Evolutionary conservation across 1,140 invertebrate species (phyloP).

Genomic region (Zaprionus kolodkinae): DNA sequence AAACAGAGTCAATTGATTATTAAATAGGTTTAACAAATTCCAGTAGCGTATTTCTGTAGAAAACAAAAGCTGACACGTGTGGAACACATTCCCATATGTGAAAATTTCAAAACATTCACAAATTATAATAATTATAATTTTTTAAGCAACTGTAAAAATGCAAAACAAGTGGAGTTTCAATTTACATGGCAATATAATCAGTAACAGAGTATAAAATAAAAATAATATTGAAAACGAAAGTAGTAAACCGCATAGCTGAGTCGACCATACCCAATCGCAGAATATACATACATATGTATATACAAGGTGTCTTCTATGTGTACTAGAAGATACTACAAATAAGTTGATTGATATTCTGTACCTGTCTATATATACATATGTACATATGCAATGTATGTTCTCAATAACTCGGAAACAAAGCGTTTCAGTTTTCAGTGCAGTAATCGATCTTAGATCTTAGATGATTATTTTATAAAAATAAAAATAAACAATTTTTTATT

Average conservation of each 20-base stretch:
- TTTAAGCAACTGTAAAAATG: background rate
- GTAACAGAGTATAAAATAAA: background rate
- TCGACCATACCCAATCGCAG: background rate
- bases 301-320: background rate
- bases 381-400: constrained; percentile 13
- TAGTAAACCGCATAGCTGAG: background rate
- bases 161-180: background rate
- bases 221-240: background rate
- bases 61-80: too few relatives aligned
- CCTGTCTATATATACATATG: background rate
- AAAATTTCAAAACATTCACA: background rate
- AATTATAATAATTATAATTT: constrained; percentile 2
- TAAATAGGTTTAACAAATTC: background rate
- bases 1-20: background rate
- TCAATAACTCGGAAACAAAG: background rate
- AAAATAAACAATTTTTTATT: constrained; percentile 39
- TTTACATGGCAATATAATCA: background rate
- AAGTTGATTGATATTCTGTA: constrained; percentile 30
- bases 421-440: background rate
- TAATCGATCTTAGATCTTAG: constrained; percentile 1
- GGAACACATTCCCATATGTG: background rate
- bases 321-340: background rate
- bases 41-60: background rate
- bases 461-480: constrained; percentile 9
- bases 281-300: background rate